Percentiles rank a stretch among this genome's conserved stretches.
Evolutionary conservation across 2,113 vertebrate species (phyloP).

Genomic region (Chauna torquata): DNA sequence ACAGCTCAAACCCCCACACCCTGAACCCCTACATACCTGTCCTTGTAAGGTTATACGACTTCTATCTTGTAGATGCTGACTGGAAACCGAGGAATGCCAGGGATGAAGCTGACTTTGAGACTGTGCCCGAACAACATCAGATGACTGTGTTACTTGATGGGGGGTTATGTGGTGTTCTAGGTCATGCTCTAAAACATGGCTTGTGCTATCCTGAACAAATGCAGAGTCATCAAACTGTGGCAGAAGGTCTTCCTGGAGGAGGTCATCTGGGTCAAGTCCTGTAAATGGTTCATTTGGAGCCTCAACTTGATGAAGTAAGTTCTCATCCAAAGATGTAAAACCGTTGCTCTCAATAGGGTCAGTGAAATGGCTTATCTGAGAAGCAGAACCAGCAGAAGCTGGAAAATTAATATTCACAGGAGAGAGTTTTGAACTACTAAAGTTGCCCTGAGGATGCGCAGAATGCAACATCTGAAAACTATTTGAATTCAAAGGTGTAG

Average conservation of each 20-base stretch:
- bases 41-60: constrained; percentile 61
- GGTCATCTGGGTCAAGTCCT: constrained; percentile 87
- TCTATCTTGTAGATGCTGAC: constrained; percentile 71
- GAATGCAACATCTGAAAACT: constrained; percentile 86
- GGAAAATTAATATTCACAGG: constrained; percentile 84
- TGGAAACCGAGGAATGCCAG: constrained; percentile 76
- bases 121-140: constrained; percentile 62
- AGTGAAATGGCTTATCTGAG: constrained; percentile 81
- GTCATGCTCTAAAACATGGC: constrained; percentile 78
- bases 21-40: constrained; percentile 73
- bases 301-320: constrained; percentile 84
- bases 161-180: constrained; percentile 74
- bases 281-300: constrained; percentile 86
- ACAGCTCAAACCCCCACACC: background rate
- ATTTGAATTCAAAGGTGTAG: constrained; percentile 80
- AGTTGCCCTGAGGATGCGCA: constrained; percentile 86
- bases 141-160: constrained; percentile 56
- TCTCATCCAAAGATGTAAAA: constrained; percentile 88
- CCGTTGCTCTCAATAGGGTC: constrained; percentile 85
- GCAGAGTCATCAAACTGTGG: constrained; percentile 89
- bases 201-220: constrained; percentile 84
- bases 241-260: constrained; percentile 90
- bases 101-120: constrained; percentile 69
- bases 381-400: constrained; percentile 78
- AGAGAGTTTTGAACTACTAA: constrained; percentile 87